phyloP scores from a whole-genome alignment of 2,797 vertebrate genomes.

The Nyctibius grandis region DNA sequence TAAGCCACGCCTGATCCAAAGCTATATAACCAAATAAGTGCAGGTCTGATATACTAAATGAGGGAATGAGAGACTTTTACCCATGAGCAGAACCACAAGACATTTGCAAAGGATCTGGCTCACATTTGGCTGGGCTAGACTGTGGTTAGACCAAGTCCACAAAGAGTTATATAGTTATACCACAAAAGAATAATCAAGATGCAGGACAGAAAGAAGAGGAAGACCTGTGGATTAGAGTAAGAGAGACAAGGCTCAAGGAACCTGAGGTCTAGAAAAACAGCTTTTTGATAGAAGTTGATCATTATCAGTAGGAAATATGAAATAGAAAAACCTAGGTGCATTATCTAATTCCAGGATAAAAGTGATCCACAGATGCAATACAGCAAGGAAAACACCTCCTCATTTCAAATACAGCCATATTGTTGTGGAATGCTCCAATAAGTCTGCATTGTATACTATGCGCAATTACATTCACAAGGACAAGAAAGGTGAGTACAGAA shows the following conservation, averaged over 20 bases:
- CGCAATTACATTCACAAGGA: background rate
- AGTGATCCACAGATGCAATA: background rate
- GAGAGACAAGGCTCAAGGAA: background rate
- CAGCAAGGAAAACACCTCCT: background rate
- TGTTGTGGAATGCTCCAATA: background rate
- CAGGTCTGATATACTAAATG: background rate
- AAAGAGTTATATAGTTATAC: background rate
- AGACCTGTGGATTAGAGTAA: background rate
- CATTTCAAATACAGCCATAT: background rate
- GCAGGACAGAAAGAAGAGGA: background rate
- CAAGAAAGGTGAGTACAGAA: background rate
- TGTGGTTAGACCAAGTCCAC: background rate
- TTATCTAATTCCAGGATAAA: background rate
- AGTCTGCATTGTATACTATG: background rate
- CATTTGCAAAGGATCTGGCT: background rate
- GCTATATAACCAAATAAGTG: background rate
- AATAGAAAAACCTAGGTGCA: background rate
- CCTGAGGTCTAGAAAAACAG: background rate
- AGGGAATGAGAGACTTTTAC: background rate
- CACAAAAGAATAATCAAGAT: background rate
- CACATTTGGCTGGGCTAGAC: fast-evolving
- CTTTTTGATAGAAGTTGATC: background rate
- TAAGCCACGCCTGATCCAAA: background rate
- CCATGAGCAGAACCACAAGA: background rate
- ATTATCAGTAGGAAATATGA: background rate